These are phyloP conservation scores for Epinephelus cyanopodus DNA, from an alignment of 2,113 vertebrate genomes.

Conservation along the genomic window DNA sequence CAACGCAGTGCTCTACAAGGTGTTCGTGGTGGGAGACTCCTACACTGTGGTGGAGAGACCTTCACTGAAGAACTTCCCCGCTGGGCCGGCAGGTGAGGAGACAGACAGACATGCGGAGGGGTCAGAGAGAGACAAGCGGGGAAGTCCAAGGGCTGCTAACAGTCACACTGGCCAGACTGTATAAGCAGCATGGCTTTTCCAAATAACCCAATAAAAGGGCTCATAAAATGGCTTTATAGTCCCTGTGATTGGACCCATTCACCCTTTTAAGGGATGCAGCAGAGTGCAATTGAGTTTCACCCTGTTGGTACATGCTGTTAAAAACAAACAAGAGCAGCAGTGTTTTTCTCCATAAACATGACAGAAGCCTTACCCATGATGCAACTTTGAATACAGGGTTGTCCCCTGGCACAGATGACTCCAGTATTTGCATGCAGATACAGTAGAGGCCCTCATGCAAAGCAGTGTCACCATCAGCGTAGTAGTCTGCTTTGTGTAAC, in stretches of 20 bases:
- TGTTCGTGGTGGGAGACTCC: constrained; percentile 97
- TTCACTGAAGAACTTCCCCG: constrained; percentile 97
- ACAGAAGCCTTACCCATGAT: constrained; percentile 7
- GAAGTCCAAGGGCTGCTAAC: constrained; percentile 24
- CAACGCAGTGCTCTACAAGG: constrained; percentile 97
- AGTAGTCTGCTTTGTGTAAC: constrained; percentile 64
- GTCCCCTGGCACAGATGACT: constrained; percentile 16
- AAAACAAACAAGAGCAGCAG: constrained; percentile 33
- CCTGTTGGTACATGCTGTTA: constrained; percentile 29
- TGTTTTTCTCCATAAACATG: constrained; percentile 42
- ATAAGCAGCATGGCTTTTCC: constrained; percentile 37
- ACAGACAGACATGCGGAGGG: constrained; percentile 76
- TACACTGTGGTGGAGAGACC: constrained; percentile 97
- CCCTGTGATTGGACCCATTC: constrained; percentile 53
- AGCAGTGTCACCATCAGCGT: constrained; percentile 32
- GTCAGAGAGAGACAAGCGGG: constrained; percentile 68
- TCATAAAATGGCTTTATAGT: constrained; percentile 70
- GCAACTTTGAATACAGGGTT: constrained; percentile 37
- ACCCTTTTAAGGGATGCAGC: constrained; percentile 61
- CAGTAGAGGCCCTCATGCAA: constrained; percentile 69
- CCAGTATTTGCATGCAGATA: constrained; percentile 70
- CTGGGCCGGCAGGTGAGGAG: constrained; percentile 90
- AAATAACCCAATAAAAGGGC: constrained; percentile 69
- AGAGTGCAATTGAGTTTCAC: constrained; percentile 22
- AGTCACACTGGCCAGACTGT: constrained; percentile 17